phyloP scores from a whole-genome alignment of 23 tunicate species.

The Botrylloides violaceus region DNA sequence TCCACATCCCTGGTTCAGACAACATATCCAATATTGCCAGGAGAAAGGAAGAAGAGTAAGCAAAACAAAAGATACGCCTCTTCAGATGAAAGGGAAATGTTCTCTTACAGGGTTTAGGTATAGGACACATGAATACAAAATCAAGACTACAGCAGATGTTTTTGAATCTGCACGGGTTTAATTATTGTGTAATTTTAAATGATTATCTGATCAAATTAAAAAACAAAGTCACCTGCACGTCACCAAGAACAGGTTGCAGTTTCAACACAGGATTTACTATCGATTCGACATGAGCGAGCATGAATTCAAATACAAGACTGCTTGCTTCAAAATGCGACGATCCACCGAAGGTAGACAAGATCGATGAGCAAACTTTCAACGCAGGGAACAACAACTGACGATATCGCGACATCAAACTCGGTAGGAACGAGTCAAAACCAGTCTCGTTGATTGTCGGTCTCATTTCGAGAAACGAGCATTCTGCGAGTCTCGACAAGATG shows the following conservation, averaged over 20 bases:
- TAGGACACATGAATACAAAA: too few relatives aligned
- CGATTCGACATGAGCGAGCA: slow-evolving; percentile 58
- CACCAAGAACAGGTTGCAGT: slow-evolving; percentile 13
- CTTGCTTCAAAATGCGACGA: slow-evolving; percentile 53
- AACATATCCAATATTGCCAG: too few relatives aligned
- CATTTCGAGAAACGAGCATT: slow-evolving; percentile 57
- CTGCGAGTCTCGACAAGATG: slow-evolving; percentile 49
- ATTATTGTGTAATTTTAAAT: too few relatives aligned
- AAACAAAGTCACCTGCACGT: slow-evolving; percentile 12
- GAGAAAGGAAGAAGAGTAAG: too few relatives aligned
- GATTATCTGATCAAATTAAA: neutral
- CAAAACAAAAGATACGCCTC: too few relatives aligned
- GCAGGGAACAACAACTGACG: slow-evolving; percentile 77
- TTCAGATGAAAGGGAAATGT: too few relatives aligned
- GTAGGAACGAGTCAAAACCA: slow-evolving; percentile 17
- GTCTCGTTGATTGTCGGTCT: slow-evolving; percentile 36
- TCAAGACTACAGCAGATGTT: too few relatives aligned
- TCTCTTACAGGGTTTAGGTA: too few relatives aligned
- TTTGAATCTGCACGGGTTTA: too few relatives aligned
- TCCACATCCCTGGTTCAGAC: too few relatives aligned
- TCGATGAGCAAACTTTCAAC: slow-evolving; percentile 45
- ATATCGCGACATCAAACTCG: slow-evolving; percentile 43
- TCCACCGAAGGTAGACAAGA: slow-evolving; percentile 71
- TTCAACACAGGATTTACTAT: slow-evolving; percentile 41
- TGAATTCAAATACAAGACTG: slow-evolving; percentile 50